Base-by-base conservation (phyloP, 2,888 invertebrate genomes). In the Cistogaster globosa region DNA sequence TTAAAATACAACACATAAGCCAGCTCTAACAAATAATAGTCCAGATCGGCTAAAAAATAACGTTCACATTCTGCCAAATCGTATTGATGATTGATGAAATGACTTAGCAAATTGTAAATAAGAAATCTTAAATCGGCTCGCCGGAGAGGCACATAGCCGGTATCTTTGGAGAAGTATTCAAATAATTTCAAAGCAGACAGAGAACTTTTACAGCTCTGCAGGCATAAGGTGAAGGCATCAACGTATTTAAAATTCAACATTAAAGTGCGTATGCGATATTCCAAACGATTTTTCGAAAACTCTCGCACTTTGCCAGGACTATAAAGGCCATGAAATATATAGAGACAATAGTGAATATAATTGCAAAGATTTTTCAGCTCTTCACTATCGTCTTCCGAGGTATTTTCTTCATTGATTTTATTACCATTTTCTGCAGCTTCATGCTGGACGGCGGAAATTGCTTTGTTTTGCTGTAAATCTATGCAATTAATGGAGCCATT, bases 91-190 rank as follows among this genome's bases (percentile, higher is more conserved):
- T 88, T 88, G 69, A 92, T 87, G 80, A 93, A 92, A 87, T 93
- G 92, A 75, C 88, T 86, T 86, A 93, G 90, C 86, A 93, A 88
- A 75, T 92, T 90, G 87, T 92, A 92, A 83, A 93, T 92, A 69
- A 92, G 90, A 88, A 90, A 92, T 88, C 93, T 92, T 51, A 93
- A 89, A 86, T 93, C 92, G 68, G 92, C 89, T 6, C 92, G 89
- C 77, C 91, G 89, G 88, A 92, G 89, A 16, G 93, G 93, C 76
- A 93, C 92, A 76, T 92, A 92, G 77, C 92, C 92, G 22, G 92
- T 91, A 76, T 93, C 93, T 89, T 92, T 93, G 87, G 92, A 92
- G 81, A 93, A 93, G 88, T 92, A 92, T 89, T 93, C 93, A 83
- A 93, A 93, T 12, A 93, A 88, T 89, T 92, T 92, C 0, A 92